Evolutionary conservation across 2,797 vertebrate genomes (phyloP).

Genomic region (Brachyrhaphis roseni): DNA sequence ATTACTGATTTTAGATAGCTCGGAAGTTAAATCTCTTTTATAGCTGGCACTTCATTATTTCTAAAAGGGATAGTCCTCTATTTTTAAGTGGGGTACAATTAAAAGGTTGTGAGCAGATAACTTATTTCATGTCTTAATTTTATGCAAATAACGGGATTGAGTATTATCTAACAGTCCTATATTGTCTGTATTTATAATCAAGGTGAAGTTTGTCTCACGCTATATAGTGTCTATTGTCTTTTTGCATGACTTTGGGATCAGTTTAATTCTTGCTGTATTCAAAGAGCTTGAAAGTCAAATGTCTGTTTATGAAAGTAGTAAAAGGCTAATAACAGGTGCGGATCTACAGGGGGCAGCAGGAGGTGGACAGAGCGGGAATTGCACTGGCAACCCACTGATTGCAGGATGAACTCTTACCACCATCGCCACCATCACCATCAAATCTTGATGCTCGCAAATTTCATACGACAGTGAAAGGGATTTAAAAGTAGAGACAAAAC

Average conservation of each 20-base stretch:
- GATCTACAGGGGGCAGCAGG: no score
- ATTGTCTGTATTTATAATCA: background rate
- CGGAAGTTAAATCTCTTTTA: background rate
- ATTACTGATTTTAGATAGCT: background rate
- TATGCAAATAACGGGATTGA: background rate
- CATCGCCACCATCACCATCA: no score
- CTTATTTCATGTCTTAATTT: background rate
- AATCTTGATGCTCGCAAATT: no score
- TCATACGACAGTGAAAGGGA: no score
- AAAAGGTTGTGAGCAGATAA: background rate
- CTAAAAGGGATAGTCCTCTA: background rate
- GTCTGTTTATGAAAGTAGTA: background rate
- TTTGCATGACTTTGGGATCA: background rate
- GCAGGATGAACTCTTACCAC: no score
- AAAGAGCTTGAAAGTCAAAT: background rate
- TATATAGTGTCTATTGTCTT: background rate
- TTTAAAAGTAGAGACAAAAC: no score
- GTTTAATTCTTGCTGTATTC: background rate
- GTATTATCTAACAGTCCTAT: background rate
- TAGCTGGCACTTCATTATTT: conserved; percentile 5
- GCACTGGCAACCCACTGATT: no score
- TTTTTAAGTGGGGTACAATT: background rate
- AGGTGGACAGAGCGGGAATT: no score
- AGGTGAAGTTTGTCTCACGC: background rate
- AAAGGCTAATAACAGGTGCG: background rate